phyloP scores from a whole-genome alignment of 2,888 invertebrate species.

The Thera obeliscata region DNA sequence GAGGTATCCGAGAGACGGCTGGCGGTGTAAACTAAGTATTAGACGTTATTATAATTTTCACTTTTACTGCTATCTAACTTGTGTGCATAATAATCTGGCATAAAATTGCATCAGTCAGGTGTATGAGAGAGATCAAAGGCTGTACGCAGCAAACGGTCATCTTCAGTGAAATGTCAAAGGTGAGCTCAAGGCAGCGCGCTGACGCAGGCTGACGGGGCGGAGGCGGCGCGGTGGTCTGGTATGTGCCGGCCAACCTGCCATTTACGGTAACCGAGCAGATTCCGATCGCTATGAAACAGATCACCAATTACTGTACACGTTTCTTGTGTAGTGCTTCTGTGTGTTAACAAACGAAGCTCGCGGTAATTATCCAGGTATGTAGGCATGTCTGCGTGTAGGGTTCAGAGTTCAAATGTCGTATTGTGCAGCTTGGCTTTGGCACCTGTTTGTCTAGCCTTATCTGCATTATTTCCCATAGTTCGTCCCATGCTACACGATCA shows the following conservation, averaged over 20 bases:
- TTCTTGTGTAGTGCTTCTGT: conserved; percentile 17
- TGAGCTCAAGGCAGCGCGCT: conserved; percentile 50
- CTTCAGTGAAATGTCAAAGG: conserved; percentile 74
- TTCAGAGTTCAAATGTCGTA: conserved; percentile 34
- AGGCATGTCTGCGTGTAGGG: conserved; percentile 23
- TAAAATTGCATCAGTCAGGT: conserved; percentile 70
- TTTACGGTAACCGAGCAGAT: conserved; percentile 50
- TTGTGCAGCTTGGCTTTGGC: conserved; percentile 29
- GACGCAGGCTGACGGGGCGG: conserved; percentile 38
- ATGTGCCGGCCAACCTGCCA: conserved; percentile 57
- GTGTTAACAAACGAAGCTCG: conserved; percentile 31
- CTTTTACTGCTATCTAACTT: conserved; percentile 62
- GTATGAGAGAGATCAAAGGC: conserved; percentile 72
- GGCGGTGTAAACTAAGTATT: conserved; percentile 45
- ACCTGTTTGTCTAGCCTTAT: conserved; percentile 38
- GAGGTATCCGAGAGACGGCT: conserved; percentile 47
- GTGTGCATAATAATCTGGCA: conserved; percentile 67
- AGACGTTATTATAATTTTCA: conserved; percentile 61
- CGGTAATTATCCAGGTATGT: conserved; percentile 36
- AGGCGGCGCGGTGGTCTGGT: conserved; percentile 56
- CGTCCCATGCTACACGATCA: conserved; percentile 1
- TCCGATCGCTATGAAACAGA: conserved; percentile 49
- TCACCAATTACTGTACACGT: conserved; percentile 40
- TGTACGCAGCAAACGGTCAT: conserved; percentile 70
- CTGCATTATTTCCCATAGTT: conserved; percentile 19